Evolutionary conservation across 2,797 vertebrate species (phyloP).

Genomic region (Mormyrus proboscirostris): DNA sequence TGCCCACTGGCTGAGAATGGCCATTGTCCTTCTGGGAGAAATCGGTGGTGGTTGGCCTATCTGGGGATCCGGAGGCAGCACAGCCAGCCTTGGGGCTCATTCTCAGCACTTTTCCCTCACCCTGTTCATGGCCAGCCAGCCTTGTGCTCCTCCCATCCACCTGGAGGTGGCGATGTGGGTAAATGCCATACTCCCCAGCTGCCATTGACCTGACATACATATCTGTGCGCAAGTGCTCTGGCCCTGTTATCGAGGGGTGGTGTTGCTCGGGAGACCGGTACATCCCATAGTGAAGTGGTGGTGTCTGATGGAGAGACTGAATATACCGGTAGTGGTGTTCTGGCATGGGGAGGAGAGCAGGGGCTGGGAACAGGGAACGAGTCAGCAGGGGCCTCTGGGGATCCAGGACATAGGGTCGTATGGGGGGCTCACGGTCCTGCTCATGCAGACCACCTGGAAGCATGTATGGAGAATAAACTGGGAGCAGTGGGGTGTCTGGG

Average conservation of each 20-base stretch:
- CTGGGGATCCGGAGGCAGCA: slow-evolving; percentile 85
- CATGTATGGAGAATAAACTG: slow-evolving; percentile 74
- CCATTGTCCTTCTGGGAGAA: slow-evolving; percentile 67
- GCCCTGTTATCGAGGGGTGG: slow-evolving; percentile 60
- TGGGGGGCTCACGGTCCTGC: not conserved
- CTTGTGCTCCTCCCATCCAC: slow-evolving; percentile 24
- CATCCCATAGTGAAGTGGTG: slow-evolving; percentile 70
- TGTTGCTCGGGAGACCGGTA: slow-evolving; percentile 67
- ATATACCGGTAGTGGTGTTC: slow-evolving; percentile 74
- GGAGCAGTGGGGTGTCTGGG: slow-evolving; percentile 63
- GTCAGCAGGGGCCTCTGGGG: slow-evolving; percentile 74
- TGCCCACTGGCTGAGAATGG: slow-evolving; percentile 28
- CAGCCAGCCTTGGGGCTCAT: slow-evolving; percentile 85
- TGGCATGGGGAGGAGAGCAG: slow-evolving; percentile 60
- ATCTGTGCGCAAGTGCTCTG: slow-evolving; percentile 55
- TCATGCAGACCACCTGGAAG: slow-evolving; percentile 50
- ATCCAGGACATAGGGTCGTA: slow-evolving; percentile 59
- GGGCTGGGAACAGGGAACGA: slow-evolving; percentile 66
- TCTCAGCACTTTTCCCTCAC: slow-evolving; percentile 68
- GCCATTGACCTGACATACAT: slow-evolving; percentile 62
- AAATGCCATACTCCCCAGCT: slow-evolving; percentile 59
- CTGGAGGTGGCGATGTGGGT: slow-evolving; percentile 52
- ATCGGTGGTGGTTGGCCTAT: slow-evolving; percentile 79
- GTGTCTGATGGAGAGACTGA: slow-evolving; percentile 65
- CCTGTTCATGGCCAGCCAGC: slow-evolving; percentile 44